A percentile compares a stretch with the other conserved stretches of the same genome.
These are phyloP conservation scores for Orgyia antiqua DNA, from an alignment of 2,888 invertebrate genomes.

Conservation along the genomic window DNA sequence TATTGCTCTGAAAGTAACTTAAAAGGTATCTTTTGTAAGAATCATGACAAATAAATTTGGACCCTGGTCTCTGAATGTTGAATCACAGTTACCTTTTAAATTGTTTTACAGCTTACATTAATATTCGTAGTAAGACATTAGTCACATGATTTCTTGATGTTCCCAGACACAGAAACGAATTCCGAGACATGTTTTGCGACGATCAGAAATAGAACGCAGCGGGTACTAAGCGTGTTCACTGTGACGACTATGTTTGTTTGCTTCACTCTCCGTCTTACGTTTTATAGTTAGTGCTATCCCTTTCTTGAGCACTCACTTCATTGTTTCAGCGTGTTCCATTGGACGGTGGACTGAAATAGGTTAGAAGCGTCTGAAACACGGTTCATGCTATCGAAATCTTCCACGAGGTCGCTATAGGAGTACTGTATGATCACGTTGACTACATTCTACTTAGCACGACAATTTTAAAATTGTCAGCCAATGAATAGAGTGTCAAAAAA, in stretches of 20 bases:
- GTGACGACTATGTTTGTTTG: slow-evolving; percentile 55
- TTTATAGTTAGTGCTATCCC: slow-evolving; percentile 57
- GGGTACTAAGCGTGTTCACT: slow-evolving; percentile 69
- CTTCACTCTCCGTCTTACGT: slow-evolving; percentile 56
- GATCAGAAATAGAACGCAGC: slow-evolving; percentile 73
- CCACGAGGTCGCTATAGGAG: slow-evolving; percentile 71
- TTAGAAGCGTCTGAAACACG: slow-evolving; percentile 70
- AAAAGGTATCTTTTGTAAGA: too few relatives aligned
- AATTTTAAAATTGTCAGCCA: too few relatives aligned
- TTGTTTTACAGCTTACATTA: too few relatives aligned
- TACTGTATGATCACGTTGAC: slow-evolving; percentile 33
- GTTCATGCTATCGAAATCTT: slow-evolving; percentile 68
- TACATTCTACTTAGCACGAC: too few relatives aligned
- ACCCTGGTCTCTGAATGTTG: too few relatives aligned
- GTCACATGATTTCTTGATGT: slow-evolving; percentile 74
- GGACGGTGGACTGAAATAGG: slow-evolving; percentile 73
- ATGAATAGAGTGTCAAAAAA: too few relatives aligned
- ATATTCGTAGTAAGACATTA: too few relatives aligned
- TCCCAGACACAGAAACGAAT: slow-evolving; percentile 75
- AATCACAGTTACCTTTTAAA: too few relatives aligned
- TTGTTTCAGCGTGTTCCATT: slow-evolving; percentile 66
- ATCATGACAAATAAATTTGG: too few relatives aligned
- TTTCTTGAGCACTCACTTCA: slow-evolving; percentile 65
- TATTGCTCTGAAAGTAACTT: too few relatives aligned
- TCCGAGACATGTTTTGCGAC: slow-evolving; percentile 77